Percentiles rank a stretch among this genome's conserved stretches.
Evolutionary conservation across 2,888 invertebrate genomes (phyloP).

Genomic region (Andrena praecox): DNA sequence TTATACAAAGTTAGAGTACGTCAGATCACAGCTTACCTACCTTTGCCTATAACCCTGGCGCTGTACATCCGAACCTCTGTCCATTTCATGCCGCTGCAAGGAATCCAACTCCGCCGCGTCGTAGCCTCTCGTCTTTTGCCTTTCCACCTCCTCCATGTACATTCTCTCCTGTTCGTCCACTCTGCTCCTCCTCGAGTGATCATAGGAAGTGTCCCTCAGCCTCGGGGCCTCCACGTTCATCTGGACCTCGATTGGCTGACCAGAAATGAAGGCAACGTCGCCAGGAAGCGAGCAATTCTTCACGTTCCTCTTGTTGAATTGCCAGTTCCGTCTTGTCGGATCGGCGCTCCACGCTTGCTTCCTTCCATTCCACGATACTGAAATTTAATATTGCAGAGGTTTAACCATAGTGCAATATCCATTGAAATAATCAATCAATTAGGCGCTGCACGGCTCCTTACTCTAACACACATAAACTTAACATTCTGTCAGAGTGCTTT

Average conservation of each 20-base stretch:
- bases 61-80: conserved; percentile 90
- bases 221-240: conserved; percentile 61
- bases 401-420: neutral
- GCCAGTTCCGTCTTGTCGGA: conserved; percentile 88
- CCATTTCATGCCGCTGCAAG: conserved; percentile 91
- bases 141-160: conserved; percentile 88
- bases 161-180: conserved; percentile 84
- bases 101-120: conserved; percentile 90
- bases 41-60: conserved; percentile 75
- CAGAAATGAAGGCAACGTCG: conserved; percentile 76
- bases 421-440: too few species aligned
- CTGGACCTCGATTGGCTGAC: conserved; percentile 61
- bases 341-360: conserved; percentile 96
- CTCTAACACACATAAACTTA: too few species aligned
- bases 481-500: conserved; percentile 24
- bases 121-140: conserved; percentile 85
- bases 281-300: conserved; percentile 81
- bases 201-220: conserved; percentile 65
- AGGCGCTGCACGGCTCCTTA: neutral
- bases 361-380: conserved; percentile 74
- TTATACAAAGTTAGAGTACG: neutral
- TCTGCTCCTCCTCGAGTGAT: conserved; percentile 54
- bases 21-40: conserved; percentile 46
- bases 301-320: conserved; percentile 89
- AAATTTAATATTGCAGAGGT: neutral